A percentile compares a stretch with the other conserved stretches of the same genome.
Conservation (phyloP, 2,113 vertebrate genomes). For the Suncus etruscus region DNA sequence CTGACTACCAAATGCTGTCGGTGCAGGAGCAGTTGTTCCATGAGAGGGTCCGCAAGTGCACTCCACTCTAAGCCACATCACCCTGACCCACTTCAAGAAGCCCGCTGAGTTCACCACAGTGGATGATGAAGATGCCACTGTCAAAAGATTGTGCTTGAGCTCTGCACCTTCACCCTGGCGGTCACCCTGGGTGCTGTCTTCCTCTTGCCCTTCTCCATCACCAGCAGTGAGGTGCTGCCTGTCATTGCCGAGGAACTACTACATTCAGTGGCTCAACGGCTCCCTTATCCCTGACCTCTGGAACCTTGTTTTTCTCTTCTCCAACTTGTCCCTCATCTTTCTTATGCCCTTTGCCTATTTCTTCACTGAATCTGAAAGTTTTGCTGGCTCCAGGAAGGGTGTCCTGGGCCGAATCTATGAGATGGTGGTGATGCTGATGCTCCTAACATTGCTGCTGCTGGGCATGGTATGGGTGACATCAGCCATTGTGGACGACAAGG, state of each 20-base stretch:
- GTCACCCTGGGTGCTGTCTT: conserved; percentile 95
- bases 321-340: conserved; percentile 96
- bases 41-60: too few species aligned
- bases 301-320: conserved; percentile 99
- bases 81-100: conserved; percentile 96
- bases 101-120: conserved; percentile 94
- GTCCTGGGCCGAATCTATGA: conserved; percentile 97
- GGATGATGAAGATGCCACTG: conserved; percentile 95
- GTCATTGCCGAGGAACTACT: conserved; percentile 96
- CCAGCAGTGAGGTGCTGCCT: conserved; percentile 98
- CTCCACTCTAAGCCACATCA: conserved; percentile 94
- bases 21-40: too few species aligned
- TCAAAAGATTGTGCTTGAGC: conserved; percentile 96
- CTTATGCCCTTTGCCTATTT: conserved; percentile 99
- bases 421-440: conserved; percentile 94
- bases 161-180: conserved; percentile 98
- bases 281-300: conserved; percentile 97
- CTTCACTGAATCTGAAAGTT: conserved; percentile 98
- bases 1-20: too few species aligned
- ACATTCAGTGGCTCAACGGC: conserved; percentile 99
- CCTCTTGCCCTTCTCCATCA: conserved; percentile 97
- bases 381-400: conserved; percentile 97
- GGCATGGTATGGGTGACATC: conserved; percentile 98
- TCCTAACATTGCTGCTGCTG: conserved; percentile 94
- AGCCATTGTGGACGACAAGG: conserved; percentile 90